phyloP scores from a whole-genome alignment of 2,888 invertebrate genomes.

The Drosophila nr. perissopoda region DNA sequence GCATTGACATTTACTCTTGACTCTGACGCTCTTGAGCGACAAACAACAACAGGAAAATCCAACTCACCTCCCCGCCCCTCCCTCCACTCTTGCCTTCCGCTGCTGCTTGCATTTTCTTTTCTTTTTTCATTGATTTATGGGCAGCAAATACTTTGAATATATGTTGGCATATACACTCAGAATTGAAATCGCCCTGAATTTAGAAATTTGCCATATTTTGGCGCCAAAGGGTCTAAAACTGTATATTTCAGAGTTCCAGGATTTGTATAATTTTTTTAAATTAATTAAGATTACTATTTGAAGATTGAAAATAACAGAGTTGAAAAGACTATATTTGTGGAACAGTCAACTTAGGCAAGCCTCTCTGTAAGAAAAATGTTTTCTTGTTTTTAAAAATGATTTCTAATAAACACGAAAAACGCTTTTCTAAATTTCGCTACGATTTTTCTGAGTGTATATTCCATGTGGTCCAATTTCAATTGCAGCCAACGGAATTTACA shows the following conservation, averaged over 20 bases:
- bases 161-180: neutral
- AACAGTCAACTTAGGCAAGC: no score
- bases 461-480: conserved; percentile 46
- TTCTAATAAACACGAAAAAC: neutral
- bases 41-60: conserved; percentile 11
- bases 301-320: no score
- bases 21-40: conserved; percentile 28
- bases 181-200: neutral
- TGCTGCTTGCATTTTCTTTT: conserved; percentile 18
- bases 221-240: neutral
- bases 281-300: no score
- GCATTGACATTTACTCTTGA: conserved; percentile 72
- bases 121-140: conserved; percentile 66
- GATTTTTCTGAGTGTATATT: conserved; percentile 24
- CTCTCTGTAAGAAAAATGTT: neutral
- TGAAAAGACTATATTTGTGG: no score
- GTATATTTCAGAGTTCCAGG: no score
- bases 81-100: neutral
- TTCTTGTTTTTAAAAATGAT: neutral
- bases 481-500: conserved; percentile 41
- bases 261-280: neutral
- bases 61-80: neutral
- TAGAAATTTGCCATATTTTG: neutral
- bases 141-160: conserved; percentile 1
- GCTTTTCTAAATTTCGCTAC: neutral